Conservation (phyloP, 2,888 invertebrate species). For the Drosophila macrospina region DNA sequence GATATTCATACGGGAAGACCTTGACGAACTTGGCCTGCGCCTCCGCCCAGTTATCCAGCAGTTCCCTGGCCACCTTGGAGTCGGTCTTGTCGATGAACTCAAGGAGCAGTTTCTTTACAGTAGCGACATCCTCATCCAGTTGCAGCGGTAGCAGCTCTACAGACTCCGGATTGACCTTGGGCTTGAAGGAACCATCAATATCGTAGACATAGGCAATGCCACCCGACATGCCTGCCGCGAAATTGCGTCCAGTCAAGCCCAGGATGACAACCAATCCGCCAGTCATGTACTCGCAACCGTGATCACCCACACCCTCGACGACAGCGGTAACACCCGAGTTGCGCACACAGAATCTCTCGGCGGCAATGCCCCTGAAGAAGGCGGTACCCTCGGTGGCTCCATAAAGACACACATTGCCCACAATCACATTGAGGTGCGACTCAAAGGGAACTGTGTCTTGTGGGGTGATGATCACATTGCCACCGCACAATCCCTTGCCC, state of each 20-base stretch:
- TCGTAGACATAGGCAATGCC: constrained; percentile 98
- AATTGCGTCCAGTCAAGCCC: constrained; percentile 98
- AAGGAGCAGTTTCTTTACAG: constrained; percentile 91
- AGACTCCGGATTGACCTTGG: constrained; percentile 97
- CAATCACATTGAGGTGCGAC: constrained; percentile 97
- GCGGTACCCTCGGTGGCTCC: constrained; percentile 98
- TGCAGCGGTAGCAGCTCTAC: constrained; percentile 96
- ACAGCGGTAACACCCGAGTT: constrained; percentile 98
- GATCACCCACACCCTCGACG: constrained; percentile 99
- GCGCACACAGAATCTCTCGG: constrained; percentile 98
- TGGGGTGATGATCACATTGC: constrained; percentile 96
- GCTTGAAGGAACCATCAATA: constrained; percentile 92
- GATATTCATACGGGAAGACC: constrained; percentile 99
- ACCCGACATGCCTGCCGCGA: constrained; percentile 99
- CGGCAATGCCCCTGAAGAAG: constrained; percentile 98
- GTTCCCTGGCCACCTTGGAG: constrained; percentile 92
- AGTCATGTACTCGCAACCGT: constrained; percentile 99
- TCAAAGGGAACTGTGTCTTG: constrained; percentile 94
- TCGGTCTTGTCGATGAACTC: constrained; percentile 96
- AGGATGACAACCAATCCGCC: constrained; percentile 96
- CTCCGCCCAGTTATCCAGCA: constrained; percentile 92
- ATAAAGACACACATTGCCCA: constrained; percentile 98
- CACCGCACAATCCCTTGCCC: constrained; percentile 97
- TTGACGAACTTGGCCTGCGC: constrained; percentile 94
- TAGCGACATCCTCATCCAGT: constrained; percentile 90